Evolutionary conservation across 2,113 vertebrate species (phyloP).

Genomic region (Aplodontia rufa): DNA sequence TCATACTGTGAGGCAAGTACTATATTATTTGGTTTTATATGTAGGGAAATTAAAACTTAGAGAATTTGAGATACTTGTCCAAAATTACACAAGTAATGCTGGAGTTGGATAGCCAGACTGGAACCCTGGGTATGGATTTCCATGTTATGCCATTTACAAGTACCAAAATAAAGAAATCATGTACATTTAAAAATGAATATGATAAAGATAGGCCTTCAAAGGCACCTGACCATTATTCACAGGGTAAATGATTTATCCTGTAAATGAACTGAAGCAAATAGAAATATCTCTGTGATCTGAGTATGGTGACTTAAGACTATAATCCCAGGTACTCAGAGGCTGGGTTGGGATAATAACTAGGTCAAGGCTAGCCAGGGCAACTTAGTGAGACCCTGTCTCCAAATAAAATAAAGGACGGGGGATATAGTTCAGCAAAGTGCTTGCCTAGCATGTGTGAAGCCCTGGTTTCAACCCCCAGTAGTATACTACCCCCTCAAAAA

Average conservation of each 20-base stretch:
- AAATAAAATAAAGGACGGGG: too few relatives aligned
- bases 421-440: neutral
- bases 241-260: slow-evolving; percentile 4
- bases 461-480: neutral
- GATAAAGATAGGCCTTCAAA: neutral
- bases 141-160: neutral
- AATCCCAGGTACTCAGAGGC: too few relatives aligned
- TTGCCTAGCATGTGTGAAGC: neutral
- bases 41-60: slow-evolving; percentile 27
- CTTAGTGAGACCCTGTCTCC: too few relatives aligned
- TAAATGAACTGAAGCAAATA: neutral
- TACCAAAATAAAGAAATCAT: slow-evolving; percentile 4
- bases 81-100: neutral
- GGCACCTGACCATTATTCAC: neutral
- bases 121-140: neutral
- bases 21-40: neutral
- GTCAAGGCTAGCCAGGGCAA: too few relatives aligned
- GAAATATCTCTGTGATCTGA: neutral
- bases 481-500: neutral
- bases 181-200: slow-evolving; percentile 21
- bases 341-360: too few relatives aligned
- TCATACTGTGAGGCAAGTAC: neutral
- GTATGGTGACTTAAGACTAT: too few relatives aligned
- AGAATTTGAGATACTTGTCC: slow-evolving; percentile 20
- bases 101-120: neutral